Evolutionary conservation across 2,797 vertebrate genomes (phyloP).

Genomic region (Microcaecilia unicolor): DNA sequence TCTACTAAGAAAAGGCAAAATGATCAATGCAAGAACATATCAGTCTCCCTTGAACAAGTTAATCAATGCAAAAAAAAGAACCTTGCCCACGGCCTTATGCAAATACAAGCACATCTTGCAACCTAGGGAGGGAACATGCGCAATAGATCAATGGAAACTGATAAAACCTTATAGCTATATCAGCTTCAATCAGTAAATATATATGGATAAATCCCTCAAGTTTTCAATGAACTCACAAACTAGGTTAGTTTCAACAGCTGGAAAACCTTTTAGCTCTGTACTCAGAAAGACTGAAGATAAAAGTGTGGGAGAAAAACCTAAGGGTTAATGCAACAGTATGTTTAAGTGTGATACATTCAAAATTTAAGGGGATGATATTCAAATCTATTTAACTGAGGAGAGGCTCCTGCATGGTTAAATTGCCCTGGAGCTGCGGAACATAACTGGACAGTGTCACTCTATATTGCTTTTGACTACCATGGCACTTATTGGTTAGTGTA

Average conservation of each 20-base stretch:
- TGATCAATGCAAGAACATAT: slow-evolving; percentile 95
- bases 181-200: slow-evolving; percentile 87
- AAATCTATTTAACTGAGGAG: too few relatives aligned
- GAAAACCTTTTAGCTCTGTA: slow-evolving; percentile 31
- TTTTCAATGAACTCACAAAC: slow-evolving; percentile 77
- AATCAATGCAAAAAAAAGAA: slow-evolving; percentile 99
- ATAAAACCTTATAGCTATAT: slow-evolving; percentile 93
- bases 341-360: slow-evolving; percentile 18
- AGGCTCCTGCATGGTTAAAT: too few relatives aligned
- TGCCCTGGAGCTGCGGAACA: too few relatives aligned
- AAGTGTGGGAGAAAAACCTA: slow-evolving; percentile 14
- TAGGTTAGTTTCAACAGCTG: slow-evolving; percentile 54
- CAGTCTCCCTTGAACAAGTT: slow-evolving; percentile 93
- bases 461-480: too few relatives aligned
- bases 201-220: slow-evolving; percentile 87
- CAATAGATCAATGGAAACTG: slow-evolving; percentile 91
- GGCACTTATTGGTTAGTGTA: too few relatives aligned
- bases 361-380: too few relatives aligned
- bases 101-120: slow-evolving; percentile 93
- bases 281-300: slow-evolving; percentile 13
- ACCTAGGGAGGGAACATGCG: slow-evolving; percentile 91
- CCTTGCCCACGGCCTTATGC: slow-evolving; percentile 99
- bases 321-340: slow-evolving; percentile 26
- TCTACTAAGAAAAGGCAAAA: slow-evolving; percentile 87
- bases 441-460: too few relatives aligned